Evolutionary conservation across 2,888 invertebrate species (phyloP).

Genomic region (Cephus spinipes): DNA sequence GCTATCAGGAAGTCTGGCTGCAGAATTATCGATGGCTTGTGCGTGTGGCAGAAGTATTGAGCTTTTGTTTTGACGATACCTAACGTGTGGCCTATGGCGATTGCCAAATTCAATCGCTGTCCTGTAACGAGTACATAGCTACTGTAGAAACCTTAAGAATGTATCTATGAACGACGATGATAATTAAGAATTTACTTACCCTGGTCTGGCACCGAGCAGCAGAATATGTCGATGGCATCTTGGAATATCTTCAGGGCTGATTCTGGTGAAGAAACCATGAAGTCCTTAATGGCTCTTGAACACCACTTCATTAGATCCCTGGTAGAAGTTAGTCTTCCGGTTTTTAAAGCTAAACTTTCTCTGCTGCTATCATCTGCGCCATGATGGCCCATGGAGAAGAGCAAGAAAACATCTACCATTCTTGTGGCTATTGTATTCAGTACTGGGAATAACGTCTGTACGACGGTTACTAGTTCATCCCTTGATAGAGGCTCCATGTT

Average conservation of each 20-base stretch:
- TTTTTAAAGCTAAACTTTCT: conserved; percentile 62
- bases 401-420: conserved; percentile 86
- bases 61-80: conserved; percentile 87
- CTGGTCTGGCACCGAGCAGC: conserved; percentile 76
- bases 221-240: conserved; percentile 93
- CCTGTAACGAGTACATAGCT: conserved; percentile 61
- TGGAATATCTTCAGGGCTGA: conserved; percentile 81
- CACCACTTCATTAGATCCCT: conserved; percentile 96
- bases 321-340: conserved; percentile 79
- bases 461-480: conserved; percentile 80
- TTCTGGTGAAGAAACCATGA: conserved; percentile 78
- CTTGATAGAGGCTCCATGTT: conserved; percentile 83
- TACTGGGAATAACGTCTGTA: conserved; percentile 76
- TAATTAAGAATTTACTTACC: conserved; percentile 43
- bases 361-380: conserved; percentile 51
- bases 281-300: conserved; percentile 78
- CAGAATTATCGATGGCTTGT: conserved; percentile 81
- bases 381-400: conserved; percentile 81
- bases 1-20: conserved; percentile 73
- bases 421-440: conserved; percentile 79
- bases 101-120: conserved; percentile 76
- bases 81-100: conserved; percentile 81
- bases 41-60: conserved; percentile 80
- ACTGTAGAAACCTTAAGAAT: conserved; percentile 9
- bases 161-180: background rate